These are phyloP conservation scores for Abrostola tripartita DNA, from an alignment of 2,888 invertebrate genomes.

Conservation along the genomic window DNA sequence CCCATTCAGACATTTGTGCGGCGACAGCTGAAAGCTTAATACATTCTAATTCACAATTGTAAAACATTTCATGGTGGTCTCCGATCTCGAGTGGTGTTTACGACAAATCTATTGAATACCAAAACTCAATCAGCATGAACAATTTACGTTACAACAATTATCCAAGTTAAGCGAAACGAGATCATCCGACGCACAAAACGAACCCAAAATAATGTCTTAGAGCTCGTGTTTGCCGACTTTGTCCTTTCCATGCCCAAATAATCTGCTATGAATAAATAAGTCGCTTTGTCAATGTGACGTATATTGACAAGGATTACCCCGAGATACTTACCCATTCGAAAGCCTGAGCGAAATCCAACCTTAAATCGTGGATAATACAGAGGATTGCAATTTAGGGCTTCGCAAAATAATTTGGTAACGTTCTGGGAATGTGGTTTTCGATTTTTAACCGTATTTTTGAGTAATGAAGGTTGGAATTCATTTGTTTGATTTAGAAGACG, in stretches of 20 bases:
- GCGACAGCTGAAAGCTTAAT: slow-evolving; percentile 42
- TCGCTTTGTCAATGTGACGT: slow-evolving; percentile 82
- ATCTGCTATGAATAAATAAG: slow-evolving; percentile 86
- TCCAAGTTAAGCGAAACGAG: slow-evolving; percentile 73
- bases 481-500: slow-evolving; percentile 11
- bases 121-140: slow-evolving; percentile 70
- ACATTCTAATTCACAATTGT: slow-evolving; percentile 2
- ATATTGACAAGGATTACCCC: slow-evolving; percentile 80
- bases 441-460: slow-evolving; percentile 20
- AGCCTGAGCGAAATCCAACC: slow-evolving; percentile 28
- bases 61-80: slow-evolving; percentile 60
- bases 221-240: slow-evolving; percentile 73
- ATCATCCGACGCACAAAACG: slow-evolving; percentile 73
- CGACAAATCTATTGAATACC: slow-evolving; percentile 63
- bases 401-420: slow-evolving; percentile 25
- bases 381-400: slow-evolving; percentile 6
- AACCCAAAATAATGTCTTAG: slow-evolving; percentile 78
- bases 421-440: background rate
- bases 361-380: slow-evolving; percentile 16
- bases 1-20: slow-evolving; percentile 41
- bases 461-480: slow-evolving; percentile 3
- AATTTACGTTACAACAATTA: slow-evolving; percentile 76
- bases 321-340: slow-evolving; percentile 33
- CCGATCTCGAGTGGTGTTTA: slow-evolving; percentile 72
- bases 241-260: slow-evolving; percentile 79